phyloP scores from a whole-genome alignment of 2,113 vertebrate species.

The Ovibos moschatus region DNA sequence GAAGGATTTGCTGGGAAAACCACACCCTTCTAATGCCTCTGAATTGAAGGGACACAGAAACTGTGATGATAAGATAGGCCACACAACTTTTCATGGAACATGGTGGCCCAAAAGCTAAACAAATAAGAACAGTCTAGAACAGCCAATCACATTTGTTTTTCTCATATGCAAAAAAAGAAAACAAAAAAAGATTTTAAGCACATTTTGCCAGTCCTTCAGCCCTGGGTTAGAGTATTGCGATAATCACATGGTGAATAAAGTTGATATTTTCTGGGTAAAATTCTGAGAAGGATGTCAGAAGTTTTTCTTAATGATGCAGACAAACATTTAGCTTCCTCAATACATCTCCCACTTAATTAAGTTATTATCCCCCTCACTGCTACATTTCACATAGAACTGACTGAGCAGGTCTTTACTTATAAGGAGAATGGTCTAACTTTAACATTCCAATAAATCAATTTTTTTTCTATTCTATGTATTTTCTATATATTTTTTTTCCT shows the following conservation, averaged over 20 bases:
- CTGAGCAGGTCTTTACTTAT: neutral
- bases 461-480: neutral
- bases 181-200: slow-evolving; percentile 53
- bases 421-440: neutral
- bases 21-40: slow-evolving; percentile 66
- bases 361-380: neutral
- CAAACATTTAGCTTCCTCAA: neutral
- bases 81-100: slow-evolving; percentile 57
- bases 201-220: slow-evolving; percentile 62
- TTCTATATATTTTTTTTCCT: accelerated
- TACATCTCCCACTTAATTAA: neutral
- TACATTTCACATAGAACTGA: neutral
- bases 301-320: slow-evolving; percentile 12
- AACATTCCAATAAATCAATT: neutral
- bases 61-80: slow-evolving; percentile 68
- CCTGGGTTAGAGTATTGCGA: slow-evolving; percentile 9
- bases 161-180: neutral
- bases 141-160: slow-evolving; percentile 59
- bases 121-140: slow-evolving; percentile 54
- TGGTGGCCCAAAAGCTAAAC: slow-evolving; percentile 54
- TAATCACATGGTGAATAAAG: neutral
- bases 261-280: slow-evolving; percentile 48
- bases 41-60: slow-evolving; percentile 66
- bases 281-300: neutral
- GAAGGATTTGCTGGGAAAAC: slow-evolving; percentile 68